These are phyloP conservation scores for Hypomecis punctinalis DNA, from an alignment of 2,888 invertebrate genomes.

Conservation along the genomic window DNA sequence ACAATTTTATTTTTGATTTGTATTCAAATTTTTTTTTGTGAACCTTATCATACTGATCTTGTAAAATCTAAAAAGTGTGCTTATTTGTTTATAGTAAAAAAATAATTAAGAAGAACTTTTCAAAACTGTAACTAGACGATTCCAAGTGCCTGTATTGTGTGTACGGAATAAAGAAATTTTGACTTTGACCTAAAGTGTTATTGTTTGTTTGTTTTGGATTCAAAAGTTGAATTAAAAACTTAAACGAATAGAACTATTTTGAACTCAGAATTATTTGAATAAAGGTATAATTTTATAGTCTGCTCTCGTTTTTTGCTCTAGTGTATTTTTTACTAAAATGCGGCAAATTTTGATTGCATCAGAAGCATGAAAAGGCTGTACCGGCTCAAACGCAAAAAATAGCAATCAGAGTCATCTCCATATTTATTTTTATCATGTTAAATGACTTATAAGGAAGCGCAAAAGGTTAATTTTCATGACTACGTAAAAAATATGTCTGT, in stretches of 20 bases:
- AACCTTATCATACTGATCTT: too few relatives aligned
- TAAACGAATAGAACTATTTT: background rate
- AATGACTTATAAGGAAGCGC: constrained; percentile 44
- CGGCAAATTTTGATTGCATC: constrained; percentile 37
- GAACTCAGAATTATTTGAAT: background rate
- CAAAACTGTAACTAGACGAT: too few relatives aligned
- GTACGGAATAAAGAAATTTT: too few relatives aligned
- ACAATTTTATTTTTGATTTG: too few relatives aligned
- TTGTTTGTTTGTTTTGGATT: too few relatives aligned
- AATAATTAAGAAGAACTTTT: too few relatives aligned
- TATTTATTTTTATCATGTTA: constrained; percentile 38
- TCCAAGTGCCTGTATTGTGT: too few relatives aligned
- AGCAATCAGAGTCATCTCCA: constrained; percentile 36
- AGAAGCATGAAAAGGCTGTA: constrained; percentile 36
- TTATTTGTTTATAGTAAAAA: too few relatives aligned
- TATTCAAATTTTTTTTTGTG: too few relatives aligned
- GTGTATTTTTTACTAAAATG: constrained; percentile 16
- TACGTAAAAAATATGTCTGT: constrained; percentile 31
- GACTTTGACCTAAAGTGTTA: too few relatives aligned
- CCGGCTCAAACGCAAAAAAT: constrained; percentile 44
- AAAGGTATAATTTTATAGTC: background rate
- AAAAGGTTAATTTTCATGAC: constrained; percentile 39
- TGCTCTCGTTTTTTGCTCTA: constrained; percentile 1
- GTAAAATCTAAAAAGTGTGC: too few relatives aligned
- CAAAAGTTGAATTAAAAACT: too few relatives aligned